Evolutionary conservation across 2,797 vertebrate species (phyloP), one percentile per base, ranked within the genome.

Genomic region (Fistularia commersonii): DNA sequence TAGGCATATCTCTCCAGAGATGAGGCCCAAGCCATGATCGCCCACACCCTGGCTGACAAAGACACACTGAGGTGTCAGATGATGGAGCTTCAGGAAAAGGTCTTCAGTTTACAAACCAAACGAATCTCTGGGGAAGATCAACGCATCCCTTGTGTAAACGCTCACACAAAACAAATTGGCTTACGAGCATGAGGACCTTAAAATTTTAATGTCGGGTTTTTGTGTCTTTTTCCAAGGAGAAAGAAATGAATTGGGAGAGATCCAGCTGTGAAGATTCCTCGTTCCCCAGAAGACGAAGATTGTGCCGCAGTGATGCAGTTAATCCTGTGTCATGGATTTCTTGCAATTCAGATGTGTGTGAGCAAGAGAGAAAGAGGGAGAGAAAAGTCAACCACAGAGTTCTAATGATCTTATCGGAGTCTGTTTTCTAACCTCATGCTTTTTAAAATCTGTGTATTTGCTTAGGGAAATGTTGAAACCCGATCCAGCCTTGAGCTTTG

Each of bases 1-100:
- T 10, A 95, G 94, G 93, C 93, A 0, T 96, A 94, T 61, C 63
- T 77, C 2, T 87, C 93, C 0, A 82, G 93, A 54, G 92, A 95
- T 0, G 82, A 89, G 8, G 91, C 90, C 23, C 93, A 94, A 80
- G 41, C 80, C 48, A 89, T 90, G 74, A 93, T 93, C 7, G 87
- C 92, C 9, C 81, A 84, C 11, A 84, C 77, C 65, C 83, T 95
- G 66, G 66, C 82, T 0, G 93, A 96, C 72, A 96, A 95, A 82
- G 94, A 96, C 69, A 72, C 80, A 0, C 83, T 95, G 41, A 87
- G 93, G 62, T 75, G 84, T 45, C 90, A 90, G 56, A 77, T 94
- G 60, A 85, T 95, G n/a, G 90, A 93, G 74, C 84, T 93, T 8
- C 93, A 91, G 0, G 90, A 92, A 51, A 78, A 69, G 37, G 66